Base-by-base conservation (phyloP, 37 sponge, comb jelly and placozoan species). In the Geodia barretti region DNA sequence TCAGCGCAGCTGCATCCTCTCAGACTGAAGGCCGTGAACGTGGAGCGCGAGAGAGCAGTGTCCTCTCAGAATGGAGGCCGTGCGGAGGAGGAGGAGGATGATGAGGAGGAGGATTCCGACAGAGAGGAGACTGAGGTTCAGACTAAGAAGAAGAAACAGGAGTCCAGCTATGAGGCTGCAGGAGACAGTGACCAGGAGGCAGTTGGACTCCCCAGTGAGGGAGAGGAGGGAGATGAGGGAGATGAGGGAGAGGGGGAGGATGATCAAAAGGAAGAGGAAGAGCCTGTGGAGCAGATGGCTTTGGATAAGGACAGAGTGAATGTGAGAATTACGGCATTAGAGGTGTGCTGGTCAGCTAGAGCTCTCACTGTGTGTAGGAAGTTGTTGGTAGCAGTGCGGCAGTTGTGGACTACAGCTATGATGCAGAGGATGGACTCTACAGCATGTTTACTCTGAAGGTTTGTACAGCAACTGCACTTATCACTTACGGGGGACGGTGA, bases 381-480 rank as follows among this genome's bases (percentile, higher is more conserved):
- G 89, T 91, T 8, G 3, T 83, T 34, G 19, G 68, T 1, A 64
- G 70, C 41, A 84, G 62, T 78, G 29, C 61, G 1, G 79, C 78
- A 35, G 64, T 92, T 36, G 60, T 79, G 58, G 39, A 76, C 36
- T 94, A 97, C 82, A 29, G 38, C 4, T 92, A 91, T 83, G 97
- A 97, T 78, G 47, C 77, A n/a, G 73, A 80, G 31, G 43, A 88
- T 21, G 62, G 72, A 20, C 65, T 71, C 37, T 97, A 92, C 94
- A 91, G 94, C 79, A 64, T 90, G 61, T 73, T 92, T 28, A 72
- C 79, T 25, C 41, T 97, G 36, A 79, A 86, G 73, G 90, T 89
- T 67, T 73, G 65, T 21, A 62, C 24, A 25, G 17, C 23, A n/a
- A n/a, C n/a, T n/a, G n/a, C n/a, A n/a, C n/a, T n/a, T n/a, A n/a